These are phyloP conservation scores for Cirrhinus molitorella DNA, from an alignment of 2,797 vertebrate species.

Conservation along the genomic window DNA sequence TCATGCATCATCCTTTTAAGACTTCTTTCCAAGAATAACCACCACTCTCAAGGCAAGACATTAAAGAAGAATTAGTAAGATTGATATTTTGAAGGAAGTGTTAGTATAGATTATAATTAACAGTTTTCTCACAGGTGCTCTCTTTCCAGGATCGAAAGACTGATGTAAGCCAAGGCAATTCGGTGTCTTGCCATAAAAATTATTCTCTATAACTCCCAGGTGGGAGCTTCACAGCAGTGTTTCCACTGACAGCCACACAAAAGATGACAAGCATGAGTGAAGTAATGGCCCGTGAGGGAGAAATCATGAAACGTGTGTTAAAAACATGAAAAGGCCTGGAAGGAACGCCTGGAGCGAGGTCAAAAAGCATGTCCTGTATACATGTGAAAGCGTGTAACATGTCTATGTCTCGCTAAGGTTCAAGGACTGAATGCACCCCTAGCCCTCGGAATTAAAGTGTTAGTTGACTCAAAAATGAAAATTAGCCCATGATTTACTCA, in stretches of 20 bases:
- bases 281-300: background rate
- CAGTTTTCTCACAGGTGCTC: constrained; percentile 11
- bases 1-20: constrained; percentile 18
- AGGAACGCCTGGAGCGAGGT: background rate
- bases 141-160: background rate
- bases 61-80: constrained; percentile 21
- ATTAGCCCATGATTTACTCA: too few relatives aligned
- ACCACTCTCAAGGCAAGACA: background rate
- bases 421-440: background rate
- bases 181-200: background rate
- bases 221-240: background rate
- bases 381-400: background rate
- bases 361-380: background rate
- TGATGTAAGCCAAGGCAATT: constrained; percentile 29
- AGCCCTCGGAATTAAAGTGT: too few relatives aligned
- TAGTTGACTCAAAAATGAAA: too few relatives aligned
- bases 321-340: background rate
- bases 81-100: constrained; percentile 15
- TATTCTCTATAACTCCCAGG: background rate
- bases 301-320: background rate
- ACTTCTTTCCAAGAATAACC: constrained; percentile 15
- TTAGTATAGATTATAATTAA: constrained; percentile 14
- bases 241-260: background rate
- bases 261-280: constrained; percentile 9
- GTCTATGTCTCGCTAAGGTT: background rate